Evolutionary conservation across 1,140 invertebrate species (phyloP).

Genomic region (Lucilia sericata): DNA sequence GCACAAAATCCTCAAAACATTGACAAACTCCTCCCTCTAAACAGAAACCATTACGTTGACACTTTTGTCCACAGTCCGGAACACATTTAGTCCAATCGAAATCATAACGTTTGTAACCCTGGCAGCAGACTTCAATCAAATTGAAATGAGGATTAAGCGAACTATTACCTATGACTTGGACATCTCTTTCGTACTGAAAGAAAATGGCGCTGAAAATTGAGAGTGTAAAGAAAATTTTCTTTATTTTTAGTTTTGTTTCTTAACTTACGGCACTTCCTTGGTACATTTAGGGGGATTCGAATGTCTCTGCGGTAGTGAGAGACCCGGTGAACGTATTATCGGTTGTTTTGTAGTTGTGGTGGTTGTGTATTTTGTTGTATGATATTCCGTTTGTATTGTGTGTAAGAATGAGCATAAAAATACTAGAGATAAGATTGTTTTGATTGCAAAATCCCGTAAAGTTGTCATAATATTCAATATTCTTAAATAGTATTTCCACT

Average conservation of each 20-base stretch:
- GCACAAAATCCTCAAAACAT: conserved; percentile 74
- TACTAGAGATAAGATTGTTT: conserved; percentile 46
- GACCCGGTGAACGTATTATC: conserved; percentile 55
- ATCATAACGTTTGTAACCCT: conserved; percentile 72
- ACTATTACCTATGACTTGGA: conserved; percentile 58
- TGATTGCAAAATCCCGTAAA: conserved; percentile 38
- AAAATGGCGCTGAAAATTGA: conserved; percentile 55
- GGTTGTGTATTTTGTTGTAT: conserved; percentile 46
- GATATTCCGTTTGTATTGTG: conserved; percentile 40
- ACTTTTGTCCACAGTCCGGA: conserved; percentile 71
- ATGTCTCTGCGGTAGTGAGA: conserved; percentile 58
- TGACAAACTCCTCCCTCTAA: conserved; percentile 72
- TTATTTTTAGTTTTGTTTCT: background rate
- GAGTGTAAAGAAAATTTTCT: background rate
- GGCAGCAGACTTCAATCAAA: conserved; percentile 73
- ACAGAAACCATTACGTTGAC: conserved; percentile 72
- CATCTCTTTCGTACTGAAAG: conserved; percentile 63
- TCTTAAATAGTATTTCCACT: background rate
- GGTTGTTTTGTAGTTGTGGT: conserved; percentile 58
- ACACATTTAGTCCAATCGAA: conserved; percentile 72
- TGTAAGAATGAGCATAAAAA: conserved; percentile 41
- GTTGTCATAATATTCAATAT: conserved; percentile 39
- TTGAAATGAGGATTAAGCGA: conserved; percentile 53
- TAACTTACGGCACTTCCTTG: conserved; percentile 65
- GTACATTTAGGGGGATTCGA: conserved; percentile 58